Evolutionary conservation across 2,888 invertebrate species (phyloP), one percentile per base, ranked within the genome.

Genomic region (Caenorhabditis becei): DNA sequence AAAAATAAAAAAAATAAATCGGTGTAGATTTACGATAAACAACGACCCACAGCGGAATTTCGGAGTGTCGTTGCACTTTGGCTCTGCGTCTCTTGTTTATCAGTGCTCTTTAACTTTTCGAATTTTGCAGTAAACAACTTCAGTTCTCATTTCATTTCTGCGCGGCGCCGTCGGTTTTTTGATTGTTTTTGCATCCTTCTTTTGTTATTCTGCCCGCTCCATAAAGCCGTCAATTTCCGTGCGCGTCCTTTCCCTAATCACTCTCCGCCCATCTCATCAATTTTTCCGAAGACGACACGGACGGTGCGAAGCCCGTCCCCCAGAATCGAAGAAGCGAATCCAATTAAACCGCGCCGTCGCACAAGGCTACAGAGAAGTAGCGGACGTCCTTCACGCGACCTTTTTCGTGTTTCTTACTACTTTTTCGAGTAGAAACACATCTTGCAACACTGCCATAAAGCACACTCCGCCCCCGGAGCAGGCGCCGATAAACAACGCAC

Each of bases 361-460:
- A 26, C 35, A 59, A 74, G 35, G 74, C 54, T 56, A 54, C 24
- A 58, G 65, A 67, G 59, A n/a, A n/a, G n/a, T n/a, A n/a, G n/a
- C n/a, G n/a, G 53, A 75, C 75, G 75, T 66, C 75, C 75, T 75
- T 75, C 75, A 75, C 66, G 66, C 61, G 51, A 67, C 59, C 44
- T 66, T 59, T 54, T 59, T 28, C n/a, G 47, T 24, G n/a, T 56
- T 32, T 56, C 26, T 56, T 32, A 26, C 20, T 63, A 44, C 32
- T 51, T 54, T 51, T 28, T 24, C n/a, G 44, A 62, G 56, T 32
- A 61, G 61, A 59, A 51, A 61, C 47, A 47, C 47, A 47, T 47
- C 47, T 47, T 47, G 41, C 28, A n/a, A 32, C 58, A 49, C 58
- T 35, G 37, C 32, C 62, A 53, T 62, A 61, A 62, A 62, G 61